Evolutionary conservation across 2,888 invertebrate genomes (phyloP), one percentile per base, ranked within the genome.

Genomic region (Crioceris asparagi): DNA sequence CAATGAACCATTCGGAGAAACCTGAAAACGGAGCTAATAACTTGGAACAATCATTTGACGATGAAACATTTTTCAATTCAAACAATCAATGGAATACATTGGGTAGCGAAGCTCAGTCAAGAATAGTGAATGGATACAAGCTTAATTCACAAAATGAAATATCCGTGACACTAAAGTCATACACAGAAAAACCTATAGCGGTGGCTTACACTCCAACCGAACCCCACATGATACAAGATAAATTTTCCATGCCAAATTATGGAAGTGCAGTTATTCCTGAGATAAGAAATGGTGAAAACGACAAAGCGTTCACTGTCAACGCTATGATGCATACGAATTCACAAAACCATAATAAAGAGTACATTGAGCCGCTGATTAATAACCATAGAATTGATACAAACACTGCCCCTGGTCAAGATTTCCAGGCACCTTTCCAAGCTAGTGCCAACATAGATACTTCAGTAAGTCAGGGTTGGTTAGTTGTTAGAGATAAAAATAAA

Each of bases 351-450:
- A 12, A 27, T 14, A 12, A 6, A 36, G 36, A 29, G 35, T 37
- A 23, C 45, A 32, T 21, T 32, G 38, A 14, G 17, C 21, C 6
- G 39, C 36, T 4, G 27, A 30, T 17, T 29, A 17, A 14, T 6
- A 48, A 51, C 34, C 48, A 52, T 31, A 44, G 42, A 38, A 41
- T 40, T 15, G 49, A 51, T 26, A 30, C 41, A 11, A 48, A 51
- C 29, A 25, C 41, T 10, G 33, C 14, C 6, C 48, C 43, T 6
- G 19, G 41, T 29, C 63, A 68, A 3, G 74, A 74, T 43, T 79
- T 79, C 47, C 74, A 77, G 68, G 78, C 79, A 1, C 79, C 79
- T 0, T 79, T 79, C 50, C 74, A 77, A 30, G 79, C 80, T 0
- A 79, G 78, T 49, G 66, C 74, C 1, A 77, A 72, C 39, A 63